Percentiles rank a stretch among this genome's conserved stretches.
Evolutionary conservation across 2,797 vertebrate species (phyloP).

Genomic region (Echiichthys vipera): DNA sequence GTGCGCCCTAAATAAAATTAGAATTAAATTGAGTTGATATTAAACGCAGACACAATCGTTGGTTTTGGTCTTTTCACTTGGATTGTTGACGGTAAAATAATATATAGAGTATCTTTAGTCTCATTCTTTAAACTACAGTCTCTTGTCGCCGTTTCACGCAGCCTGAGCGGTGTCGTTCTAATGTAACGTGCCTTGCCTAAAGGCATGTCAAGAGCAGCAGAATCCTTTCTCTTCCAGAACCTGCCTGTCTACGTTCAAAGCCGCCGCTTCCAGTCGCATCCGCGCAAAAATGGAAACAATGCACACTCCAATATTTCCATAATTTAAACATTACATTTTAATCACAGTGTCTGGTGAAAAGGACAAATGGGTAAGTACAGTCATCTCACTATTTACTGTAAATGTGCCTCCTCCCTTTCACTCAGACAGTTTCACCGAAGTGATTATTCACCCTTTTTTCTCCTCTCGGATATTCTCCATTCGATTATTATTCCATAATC

Average conservation of each 20-base stretch:
- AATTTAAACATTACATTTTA: constrained; percentile 70
- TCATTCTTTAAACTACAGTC: neutral
- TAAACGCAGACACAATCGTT: neutral
- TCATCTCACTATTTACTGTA: constrained; percentile 61
- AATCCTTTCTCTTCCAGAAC: neutral
- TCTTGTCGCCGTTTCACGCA: constrained; percentile 14
- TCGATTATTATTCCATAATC: constrained; percentile 77
- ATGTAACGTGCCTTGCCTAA: constrained; percentile 30
- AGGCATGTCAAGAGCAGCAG: constrained; percentile 36
- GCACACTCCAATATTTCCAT: constrained; percentile 57
- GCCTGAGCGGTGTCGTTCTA: constrained; percentile 3
- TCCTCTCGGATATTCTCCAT: constrained; percentile 62
- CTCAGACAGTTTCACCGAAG: constrained; percentile 56
- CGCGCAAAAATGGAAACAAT: constrained; percentile 13
- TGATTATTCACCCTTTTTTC: constrained; percentile 56
- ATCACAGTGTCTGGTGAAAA: constrained; percentile 47
- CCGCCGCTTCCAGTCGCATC: constrained; percentile 23
- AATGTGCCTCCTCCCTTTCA: constrained; percentile 55
- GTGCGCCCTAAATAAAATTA: too few relatives aligned
- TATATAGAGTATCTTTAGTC: neutral
- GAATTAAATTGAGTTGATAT: neutral
- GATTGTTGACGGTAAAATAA: constrained; percentile 2
- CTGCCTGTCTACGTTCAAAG: constrained; percentile 29
- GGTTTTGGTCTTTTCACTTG: constrained; percentile 3
- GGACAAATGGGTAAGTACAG: constrained; percentile 60